These are phyloP conservation scores for Montipora efflorescens DNA, from an alignment of 64 coral and sea anemone species.

Conservation along the genomic window DNA sequence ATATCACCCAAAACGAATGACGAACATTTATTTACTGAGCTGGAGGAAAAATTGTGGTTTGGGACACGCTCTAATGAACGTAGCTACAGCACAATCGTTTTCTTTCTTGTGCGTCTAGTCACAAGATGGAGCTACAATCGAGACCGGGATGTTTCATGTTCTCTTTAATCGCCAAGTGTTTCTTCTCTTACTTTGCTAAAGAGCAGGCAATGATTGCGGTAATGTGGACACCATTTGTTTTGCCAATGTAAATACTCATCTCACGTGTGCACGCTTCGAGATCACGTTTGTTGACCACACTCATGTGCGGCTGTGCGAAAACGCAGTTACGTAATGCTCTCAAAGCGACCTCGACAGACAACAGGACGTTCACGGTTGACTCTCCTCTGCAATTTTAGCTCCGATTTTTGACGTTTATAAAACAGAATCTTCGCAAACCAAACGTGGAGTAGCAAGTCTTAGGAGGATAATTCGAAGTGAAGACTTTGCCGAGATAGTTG, in stretches of 20 bases:
- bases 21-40: too few relatives aligned
- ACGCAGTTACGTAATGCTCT: not conserved
- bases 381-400: not conserved
- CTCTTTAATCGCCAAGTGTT: too few relatives aligned
- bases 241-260: not conserved
- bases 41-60: too few relatives aligned
- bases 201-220: too few relatives aligned
- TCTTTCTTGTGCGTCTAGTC: too few relatives aligned
- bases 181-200: too few relatives aligned
- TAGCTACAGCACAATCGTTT: too few relatives aligned
- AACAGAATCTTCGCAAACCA: not conserved
- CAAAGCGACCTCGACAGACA: not conserved
- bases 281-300: not conserved
- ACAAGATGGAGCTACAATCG: too few relatives aligned
- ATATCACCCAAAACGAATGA: too few relatives aligned
- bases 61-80: too few relatives aligned
- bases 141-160: too few relatives aligned
- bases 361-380: not conserved
- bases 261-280: not conserved
- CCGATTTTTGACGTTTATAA: not conserved
- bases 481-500: not conserved
- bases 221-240: not conserved
- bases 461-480: not conserved
- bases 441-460: not conserved
- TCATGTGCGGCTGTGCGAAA: not conserved